A percentile compares a stretch with the other conserved stretches of the same genome.
Evolutionary conservation across 2,888 invertebrate genomes (phyloP).

Genomic region (Hirtodrosophila alboralis): DNA sequence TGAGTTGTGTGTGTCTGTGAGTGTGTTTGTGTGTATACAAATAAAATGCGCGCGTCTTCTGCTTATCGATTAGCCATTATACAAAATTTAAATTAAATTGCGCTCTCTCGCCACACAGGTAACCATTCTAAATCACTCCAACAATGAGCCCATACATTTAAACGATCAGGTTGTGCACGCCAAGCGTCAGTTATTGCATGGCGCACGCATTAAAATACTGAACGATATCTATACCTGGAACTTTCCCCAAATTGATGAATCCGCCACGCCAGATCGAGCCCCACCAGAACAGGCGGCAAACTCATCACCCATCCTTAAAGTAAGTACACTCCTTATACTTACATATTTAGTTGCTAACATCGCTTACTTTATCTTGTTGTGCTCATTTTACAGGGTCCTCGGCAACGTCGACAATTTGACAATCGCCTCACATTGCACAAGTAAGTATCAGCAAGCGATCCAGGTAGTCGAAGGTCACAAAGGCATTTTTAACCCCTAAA

Average conservation of each 20-base stretch:
- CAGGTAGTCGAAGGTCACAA: constrained; percentile 45
- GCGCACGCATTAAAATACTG: constrained; percentile 77
- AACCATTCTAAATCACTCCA: constrained; percentile 77
- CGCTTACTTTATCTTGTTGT: constrained; percentile 11
- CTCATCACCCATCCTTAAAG: constrained; percentile 79
- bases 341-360: constrained; percentile 15
- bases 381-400: constrained; percentile 42
- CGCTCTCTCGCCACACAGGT: constrained; percentile 75
- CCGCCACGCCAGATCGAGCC: constrained; percentile 55
- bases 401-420: constrained; percentile 50
- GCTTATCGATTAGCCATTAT: constrained; percentile 15
- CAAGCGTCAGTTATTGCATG: constrained; percentile 76
- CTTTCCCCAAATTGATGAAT: constrained; percentile 52
- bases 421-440: constrained; percentile 81
- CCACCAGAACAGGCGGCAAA: constrained; percentile 71
- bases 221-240: constrained; percentile 79
- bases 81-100: constrained; percentile 1
- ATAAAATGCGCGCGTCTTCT: constrained; percentile 41
- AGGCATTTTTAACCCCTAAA: constrained; percentile 43
- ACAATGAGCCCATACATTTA: constrained; percentile 68
- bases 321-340: constrained; percentile 41
- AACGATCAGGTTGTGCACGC: constrained; percentile 69
- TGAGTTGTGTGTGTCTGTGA: constrained; percentile 55
- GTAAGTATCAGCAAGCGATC: constrained; percentile 65
- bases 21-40: not conserved